Evolutionary conservation across 2,113 vertebrate genomes (phyloP).

Genomic region (Clinocottus analis): DNA sequence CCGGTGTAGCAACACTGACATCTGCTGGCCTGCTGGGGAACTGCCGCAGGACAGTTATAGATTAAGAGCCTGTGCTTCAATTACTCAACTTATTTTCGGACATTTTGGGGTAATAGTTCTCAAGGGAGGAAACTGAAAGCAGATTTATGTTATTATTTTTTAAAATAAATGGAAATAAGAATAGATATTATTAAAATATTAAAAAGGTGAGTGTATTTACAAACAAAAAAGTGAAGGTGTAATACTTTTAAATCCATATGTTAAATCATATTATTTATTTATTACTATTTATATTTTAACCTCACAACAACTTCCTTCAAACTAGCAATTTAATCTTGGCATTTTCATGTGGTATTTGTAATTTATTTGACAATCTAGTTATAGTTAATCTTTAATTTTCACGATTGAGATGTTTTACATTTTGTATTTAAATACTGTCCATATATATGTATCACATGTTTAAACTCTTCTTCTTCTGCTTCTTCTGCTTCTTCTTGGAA

Average conservation of each 20-base stretch:
- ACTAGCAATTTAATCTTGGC: background rate
- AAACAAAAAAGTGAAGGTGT: no score
- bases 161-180: background rate
- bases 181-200: background rate
- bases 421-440: background rate
- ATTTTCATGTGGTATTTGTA: no score
- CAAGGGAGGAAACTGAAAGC: background rate
- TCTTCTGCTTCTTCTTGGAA: background rate
- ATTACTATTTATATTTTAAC: background rate
- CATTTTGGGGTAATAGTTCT: background rate
- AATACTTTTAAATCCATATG: background rate
- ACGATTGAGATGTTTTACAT: background rate
- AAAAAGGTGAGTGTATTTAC: background rate
- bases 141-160: background rate
- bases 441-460: background rate
- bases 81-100: background rate
- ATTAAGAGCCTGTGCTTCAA: background rate
- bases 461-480: background rate
- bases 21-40: slow-evolving; percentile 37
- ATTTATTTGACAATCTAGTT: no score
- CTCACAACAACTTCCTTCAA: background rate
- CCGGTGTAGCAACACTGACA: slow-evolving; percentile 65
- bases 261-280: background rate
- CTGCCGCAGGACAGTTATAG: background rate
- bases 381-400: no score